A percentile compares a stretch with the other conserved stretches of the same genome.
Conservation (phyloP, 2,797 vertebrate genomes). For the Enteromius fasciolatus region DNA sequence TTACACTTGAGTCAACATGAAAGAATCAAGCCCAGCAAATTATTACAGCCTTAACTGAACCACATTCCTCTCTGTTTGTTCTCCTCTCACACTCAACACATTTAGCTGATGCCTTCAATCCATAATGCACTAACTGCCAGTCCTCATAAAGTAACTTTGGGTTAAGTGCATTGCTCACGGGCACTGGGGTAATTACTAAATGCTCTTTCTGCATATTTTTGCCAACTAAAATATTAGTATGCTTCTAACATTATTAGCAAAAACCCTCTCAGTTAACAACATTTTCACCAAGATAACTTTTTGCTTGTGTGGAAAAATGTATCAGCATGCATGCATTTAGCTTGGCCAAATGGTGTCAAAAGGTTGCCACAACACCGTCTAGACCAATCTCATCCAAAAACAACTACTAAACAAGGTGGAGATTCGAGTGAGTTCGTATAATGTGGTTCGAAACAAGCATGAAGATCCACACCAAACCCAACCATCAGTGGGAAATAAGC, state of each 20-base stretch:
- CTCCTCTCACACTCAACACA: background rate
- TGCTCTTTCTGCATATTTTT: background rate
- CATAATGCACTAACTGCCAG: background rate
- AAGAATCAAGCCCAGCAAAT: background rate
- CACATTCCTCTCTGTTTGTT: background rate
- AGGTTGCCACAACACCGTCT: background rate
- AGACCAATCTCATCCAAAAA: background rate
- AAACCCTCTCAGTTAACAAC: background rate
- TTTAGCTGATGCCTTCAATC: background rate
- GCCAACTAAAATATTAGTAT: constrained; percentile 1
- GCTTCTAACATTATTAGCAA: background rate
- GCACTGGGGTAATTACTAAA: background rate
- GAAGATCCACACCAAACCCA: background rate
- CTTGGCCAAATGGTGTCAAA: background rate
- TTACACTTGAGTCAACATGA: constrained; percentile 8
- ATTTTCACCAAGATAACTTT: background rate
- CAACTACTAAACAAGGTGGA: background rate
- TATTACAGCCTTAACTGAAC: too few species aligned
- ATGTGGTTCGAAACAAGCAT: background rate
- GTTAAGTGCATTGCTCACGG: background rate
- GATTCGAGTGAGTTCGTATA: background rate
- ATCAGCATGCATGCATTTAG: constrained; percentile 1
- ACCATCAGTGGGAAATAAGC: background rate
- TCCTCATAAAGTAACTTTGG: background rate
- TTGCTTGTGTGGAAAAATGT: background rate